A percentile compares a stretch with the other conserved stretches of the same genome.
Evolutionary conservation across 2,888 invertebrate genomes (phyloP).

Genomic region (Alloscopus bannaensis): DNA sequence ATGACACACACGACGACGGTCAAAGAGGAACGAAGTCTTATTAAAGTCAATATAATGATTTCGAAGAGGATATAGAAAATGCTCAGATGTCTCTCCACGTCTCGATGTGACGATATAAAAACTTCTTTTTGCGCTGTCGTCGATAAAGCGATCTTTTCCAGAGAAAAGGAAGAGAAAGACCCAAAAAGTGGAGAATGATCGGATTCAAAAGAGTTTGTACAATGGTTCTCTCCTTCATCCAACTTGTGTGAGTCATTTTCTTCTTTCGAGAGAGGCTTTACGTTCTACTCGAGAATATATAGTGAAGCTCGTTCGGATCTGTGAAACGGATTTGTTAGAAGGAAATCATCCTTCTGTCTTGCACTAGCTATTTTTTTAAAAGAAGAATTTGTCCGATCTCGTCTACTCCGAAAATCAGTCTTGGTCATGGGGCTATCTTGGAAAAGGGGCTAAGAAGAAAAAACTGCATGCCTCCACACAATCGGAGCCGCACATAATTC

Average conservation of each 20-base stretch:
- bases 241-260: conserved; percentile 10
- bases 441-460: background rate
- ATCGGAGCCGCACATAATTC: too few relatives aligned
- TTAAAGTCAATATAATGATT: conserved; percentile 17
- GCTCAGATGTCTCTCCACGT: background rate
- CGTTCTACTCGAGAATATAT: background rate
- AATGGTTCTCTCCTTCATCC: conserved; percentile 1
- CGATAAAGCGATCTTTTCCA: conserved; percentile 8
- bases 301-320: too few relatives aligned
- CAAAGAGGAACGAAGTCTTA: background rate
- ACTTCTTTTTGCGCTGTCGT: background rate
- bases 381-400: background rate
- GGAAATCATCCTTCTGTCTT: conserved; percentile 7
- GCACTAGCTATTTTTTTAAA: background rate
- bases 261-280: background rate
- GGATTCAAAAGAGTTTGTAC: conserved; percentile 15
- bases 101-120: conserved; percentile 7
- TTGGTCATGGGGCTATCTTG: too few relatives aligned
- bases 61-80: background rate
- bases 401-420: background rate
- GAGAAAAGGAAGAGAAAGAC: background rate
- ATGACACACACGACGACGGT: background rate
- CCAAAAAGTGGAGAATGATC: background rate
- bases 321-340: conserved; percentile 13
- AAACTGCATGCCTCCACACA: background rate